A percentile compares a stretch with the other conserved stretches of the same genome.
Conservation (phyloP, 2,113 vertebrate species). For the Pyxicephalus adspersus region DNA sequence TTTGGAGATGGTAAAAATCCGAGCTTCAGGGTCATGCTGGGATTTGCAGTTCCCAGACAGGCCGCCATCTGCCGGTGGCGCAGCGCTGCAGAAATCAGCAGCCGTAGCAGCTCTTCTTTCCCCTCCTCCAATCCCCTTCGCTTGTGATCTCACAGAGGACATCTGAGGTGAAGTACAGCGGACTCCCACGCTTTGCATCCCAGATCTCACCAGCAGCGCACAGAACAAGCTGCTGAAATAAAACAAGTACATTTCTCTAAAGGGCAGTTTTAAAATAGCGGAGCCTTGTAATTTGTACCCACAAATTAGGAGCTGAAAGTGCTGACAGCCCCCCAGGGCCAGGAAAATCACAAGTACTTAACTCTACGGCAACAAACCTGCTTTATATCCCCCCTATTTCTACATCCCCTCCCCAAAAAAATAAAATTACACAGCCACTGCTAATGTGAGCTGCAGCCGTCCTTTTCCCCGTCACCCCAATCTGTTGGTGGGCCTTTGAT, state of each 20-base stretch:
- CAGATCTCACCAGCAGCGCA: conserved; percentile 49
- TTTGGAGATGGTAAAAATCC: too few species aligned
- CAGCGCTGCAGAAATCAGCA: conserved; percentile 26
- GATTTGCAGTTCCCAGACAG: too few species aligned
- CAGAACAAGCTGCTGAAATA: conserved; percentile 54
- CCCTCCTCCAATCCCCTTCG: not conserved
- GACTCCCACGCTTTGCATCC: conserved; percentile 51
- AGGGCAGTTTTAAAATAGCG: conserved; percentile 41
- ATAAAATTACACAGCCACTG: not conserved
- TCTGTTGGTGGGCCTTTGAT: not conserved
- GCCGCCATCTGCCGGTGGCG: not conserved
- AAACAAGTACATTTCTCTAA: conserved; percentile 52
- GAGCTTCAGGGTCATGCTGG: too few species aligned
- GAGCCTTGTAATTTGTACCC: conserved; percentile 54
- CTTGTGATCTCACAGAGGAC: conserved; percentile 36
- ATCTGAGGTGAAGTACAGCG: conserved; percentile 51
- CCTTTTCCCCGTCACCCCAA: not conserved
- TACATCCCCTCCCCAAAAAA: not conserved
- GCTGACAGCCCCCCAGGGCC: conserved; percentile 52
- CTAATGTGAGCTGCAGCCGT: not conserved
- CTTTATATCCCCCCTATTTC: too few species aligned
- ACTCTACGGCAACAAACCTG: conserved; percentile 8
- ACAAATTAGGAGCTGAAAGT: conserved; percentile 38
- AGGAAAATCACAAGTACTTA: not conserved
- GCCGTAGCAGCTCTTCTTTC: not conserved